Evolutionary conservation across 1,140 invertebrate genomes (phyloP), one percentile per base, ranked within the genome.

Genomic region (Archivesica marissinica): DNA sequence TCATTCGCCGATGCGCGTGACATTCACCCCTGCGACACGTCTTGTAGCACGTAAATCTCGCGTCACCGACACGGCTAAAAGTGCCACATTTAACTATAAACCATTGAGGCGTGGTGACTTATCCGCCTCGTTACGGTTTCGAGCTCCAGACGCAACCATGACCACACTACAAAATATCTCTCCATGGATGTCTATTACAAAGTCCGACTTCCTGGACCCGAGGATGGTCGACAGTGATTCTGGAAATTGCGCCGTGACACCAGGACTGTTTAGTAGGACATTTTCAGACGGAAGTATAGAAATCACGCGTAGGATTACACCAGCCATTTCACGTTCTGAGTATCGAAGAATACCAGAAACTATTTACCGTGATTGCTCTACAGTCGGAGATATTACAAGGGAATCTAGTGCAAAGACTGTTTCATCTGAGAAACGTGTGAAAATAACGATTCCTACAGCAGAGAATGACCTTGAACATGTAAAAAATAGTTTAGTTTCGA

Each of bases 151-250:
- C 23, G 80, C 80, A 20, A 83, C 80, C 0, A 44, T 75, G 25
- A 30, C 79, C 23, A 83, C 80, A 6, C 35, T 83, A 11, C 80
- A 74, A 23, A 39, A 83, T 47, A 7, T 75, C 0, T 83, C 80
- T 0, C 80, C 80, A 23, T 83, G 80, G 80, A 33, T 83, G 9
- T 83, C 80, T 28, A 23, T 83, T 1, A 74, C 80, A n/a, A 83
- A 75, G 64, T 44, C 80, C 2, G 80, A 83, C 41, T 83, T 25
- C 30, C 30, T 41, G 17, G 80, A 83, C 23, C 80, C 80, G n/a
- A 50, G 70, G 30, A 33, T 44, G 15, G 4, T 2, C 1, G 23
- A 75, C 15, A 17, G 15, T n/a, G 68, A 54, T 54, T 1, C 35
- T 0, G 47, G 33, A 15, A 28, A 23, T 2, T 11, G 13, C 11